These are phyloP conservation scores for Zosterops japonicus DNA, from an alignment of 2,113 vertebrate species.

Conservation along the genomic window DNA sequence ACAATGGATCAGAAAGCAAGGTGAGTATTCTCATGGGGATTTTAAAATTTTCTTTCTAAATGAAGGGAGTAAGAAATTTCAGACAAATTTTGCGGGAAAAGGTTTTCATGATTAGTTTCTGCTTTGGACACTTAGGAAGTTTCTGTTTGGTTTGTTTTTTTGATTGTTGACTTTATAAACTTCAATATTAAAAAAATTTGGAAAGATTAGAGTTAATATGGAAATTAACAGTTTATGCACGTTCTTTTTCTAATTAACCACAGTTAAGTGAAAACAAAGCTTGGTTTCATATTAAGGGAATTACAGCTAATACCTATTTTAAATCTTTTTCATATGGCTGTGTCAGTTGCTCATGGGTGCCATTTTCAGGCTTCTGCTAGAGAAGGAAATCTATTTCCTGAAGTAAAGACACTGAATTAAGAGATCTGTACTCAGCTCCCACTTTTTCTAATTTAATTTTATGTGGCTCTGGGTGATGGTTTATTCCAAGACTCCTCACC, in stretches of 20 bases:
- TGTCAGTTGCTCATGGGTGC: background rate
- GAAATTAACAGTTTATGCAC: background rate
- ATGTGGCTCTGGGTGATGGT: background rate
- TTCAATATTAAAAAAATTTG: background rate
- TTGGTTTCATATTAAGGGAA: background rate
- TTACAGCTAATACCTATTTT: background rate
- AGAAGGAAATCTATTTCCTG: background rate
- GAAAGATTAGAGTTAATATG: background rate
- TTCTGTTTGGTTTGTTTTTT: background rate
- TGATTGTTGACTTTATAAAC: background rate
- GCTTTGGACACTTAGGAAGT: background rate
- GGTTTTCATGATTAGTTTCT: background rate
- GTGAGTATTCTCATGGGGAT: slow-evolving; percentile 38
- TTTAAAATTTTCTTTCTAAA: background rate
- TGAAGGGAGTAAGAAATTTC: background rate
- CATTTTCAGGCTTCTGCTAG: background rate
- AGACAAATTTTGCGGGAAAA: background rate
- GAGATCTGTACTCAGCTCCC: background rate
- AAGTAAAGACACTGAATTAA: background rate
- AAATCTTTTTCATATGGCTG: background rate
- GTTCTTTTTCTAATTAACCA: background rate
- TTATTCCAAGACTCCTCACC: background rate
- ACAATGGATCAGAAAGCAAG: slow-evolving; percentile 83
- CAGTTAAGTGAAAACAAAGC: background rate
- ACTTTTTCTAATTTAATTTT: background rate